Evolutionary conservation across 1,140 invertebrate genomes (phyloP), one percentile per base, ranked within the genome.

Genomic region (Meteorus sp.): DNA sequence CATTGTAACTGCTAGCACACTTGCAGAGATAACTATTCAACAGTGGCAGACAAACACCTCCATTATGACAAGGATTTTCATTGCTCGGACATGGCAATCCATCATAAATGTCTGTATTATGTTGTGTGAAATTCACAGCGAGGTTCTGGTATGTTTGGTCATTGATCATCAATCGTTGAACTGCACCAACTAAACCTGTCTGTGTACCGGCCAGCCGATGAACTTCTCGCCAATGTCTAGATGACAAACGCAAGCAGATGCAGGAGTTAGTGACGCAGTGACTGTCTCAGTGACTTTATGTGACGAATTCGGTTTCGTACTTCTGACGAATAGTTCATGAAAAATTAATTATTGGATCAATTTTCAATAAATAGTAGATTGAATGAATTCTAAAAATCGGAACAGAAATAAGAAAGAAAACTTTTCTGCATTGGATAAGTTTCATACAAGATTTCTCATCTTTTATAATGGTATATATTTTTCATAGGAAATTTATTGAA

Each of bases 161-260:
- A 77, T 95, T 95, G 44, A 95, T 84, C 67, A 89, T 85, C 63
- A 96, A 82, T 75, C 89, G 85, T 80, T 95, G 93, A 61, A 96
- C 84, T 3, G 90, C 90, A 48, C 94, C 93, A 69, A 86, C 84
- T 61, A 95, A 88, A 66, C 90, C 89, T 65, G 84, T 85, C 58
- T 83, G 83, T 45, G 89, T 85, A n/a, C 86, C 87, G 6, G 89
- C 85, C 51, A 92, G 84, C 56, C 85, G 82, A 73, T 90, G 89
- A 17, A 91, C 80, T 67, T 88, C 85, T 59, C 85, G 82, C 79
- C 85, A 86, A 41, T 86, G 85, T 55, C 89, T 89, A 66, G 44
- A n/a, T n/a, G n/a, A n/a, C n/a, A n/a, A n/a, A n/a, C n/a, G n/a
- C n/a, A n/a, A n/a, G n/a, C n/a, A n/a, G n/a, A n/a, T n/a, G n/a